Conservation (phyloP, 2,888 invertebrate genomes). For the Eupithecia subumbrata region DNA sequence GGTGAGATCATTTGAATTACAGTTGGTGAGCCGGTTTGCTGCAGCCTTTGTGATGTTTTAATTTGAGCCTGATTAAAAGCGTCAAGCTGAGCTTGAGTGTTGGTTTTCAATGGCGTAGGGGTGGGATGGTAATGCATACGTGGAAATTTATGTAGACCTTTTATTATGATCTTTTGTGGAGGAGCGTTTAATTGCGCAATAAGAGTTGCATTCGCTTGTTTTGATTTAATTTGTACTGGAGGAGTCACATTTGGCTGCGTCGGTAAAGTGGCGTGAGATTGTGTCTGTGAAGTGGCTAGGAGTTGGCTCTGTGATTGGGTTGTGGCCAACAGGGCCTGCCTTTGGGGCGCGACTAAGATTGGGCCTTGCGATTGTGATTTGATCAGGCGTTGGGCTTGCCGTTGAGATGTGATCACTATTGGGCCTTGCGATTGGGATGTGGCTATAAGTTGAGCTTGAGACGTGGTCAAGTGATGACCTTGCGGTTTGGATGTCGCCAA, state of each 20-base stretch:
- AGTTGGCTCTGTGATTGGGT: slow-evolving; percentile 6
- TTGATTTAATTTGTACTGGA: slow-evolving; percentile 6
- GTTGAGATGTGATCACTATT: background rate
- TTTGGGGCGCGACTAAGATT: background rate
- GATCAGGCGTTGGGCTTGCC: background rate
- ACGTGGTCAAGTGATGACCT: background rate
- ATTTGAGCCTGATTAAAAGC: slow-evolving; percentile 12
- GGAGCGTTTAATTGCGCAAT: slow-evolving; percentile 12
- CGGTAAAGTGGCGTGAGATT: background rate
- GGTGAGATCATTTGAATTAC: slow-evolving; percentile 6
- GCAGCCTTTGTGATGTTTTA: background rate
- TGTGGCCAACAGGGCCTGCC: background rate
- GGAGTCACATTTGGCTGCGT: background rate
- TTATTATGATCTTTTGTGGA: slow-evolving; percentile 2
- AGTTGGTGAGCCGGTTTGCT: slow-evolving; percentile 4
- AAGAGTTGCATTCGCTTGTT: background rate
- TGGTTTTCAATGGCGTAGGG: background rate
- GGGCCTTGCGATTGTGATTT: background rate
- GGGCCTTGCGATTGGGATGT: slow-evolving; percentile 12
- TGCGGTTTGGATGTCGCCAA: slow-evolving; percentile 10
- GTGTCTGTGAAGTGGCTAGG: background rate
- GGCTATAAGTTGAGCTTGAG: slow-evolving; percentile 1
- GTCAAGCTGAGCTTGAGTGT: background rate
- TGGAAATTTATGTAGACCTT: background rate
- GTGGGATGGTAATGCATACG: background rate